Evolutionary conservation across 2,113 vertebrate species (phyloP).

Genomic region (Cichladusa arquata): DNA sequence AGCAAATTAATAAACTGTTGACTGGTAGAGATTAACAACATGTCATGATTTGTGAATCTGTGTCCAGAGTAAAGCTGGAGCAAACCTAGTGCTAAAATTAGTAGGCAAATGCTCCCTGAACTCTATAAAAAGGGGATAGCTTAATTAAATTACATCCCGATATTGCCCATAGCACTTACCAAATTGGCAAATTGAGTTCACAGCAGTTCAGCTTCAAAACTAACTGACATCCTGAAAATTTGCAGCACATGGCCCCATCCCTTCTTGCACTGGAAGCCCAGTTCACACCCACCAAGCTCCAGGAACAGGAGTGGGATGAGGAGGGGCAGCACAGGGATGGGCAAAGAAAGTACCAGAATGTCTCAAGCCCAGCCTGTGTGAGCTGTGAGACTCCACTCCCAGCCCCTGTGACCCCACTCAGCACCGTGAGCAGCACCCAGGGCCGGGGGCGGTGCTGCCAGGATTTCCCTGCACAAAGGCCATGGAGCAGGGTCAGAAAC

Average conservation of each 20-base stretch:
- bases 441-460: neutral
- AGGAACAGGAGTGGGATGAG: neutral
- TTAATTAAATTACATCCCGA: slow-evolving; percentile 65
- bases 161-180: slow-evolving; percentile 61
- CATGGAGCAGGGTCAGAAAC: accelerated
- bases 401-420: neutral
- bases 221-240: slow-evolving; percentile 12
- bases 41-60: slow-evolving; percentile 37
- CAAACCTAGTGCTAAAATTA: slow-evolving; percentile 56
- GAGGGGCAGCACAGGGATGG: neutral
- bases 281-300: neutral
- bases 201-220: slow-evolving; percentile 41
- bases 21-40: slow-evolving; percentile 66
- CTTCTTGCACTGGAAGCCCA: neutral
- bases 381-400: neutral
- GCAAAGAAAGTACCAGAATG: neutral
- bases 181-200: slow-evolving; percentile 61
- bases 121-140: slow-evolving; percentile 58
- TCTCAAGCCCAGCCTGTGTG: accelerated
- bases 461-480: neutral
- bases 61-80: slow-evolving; percentile 27
- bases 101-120: slow-evolving; percentile 55
- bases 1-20: slow-evolving; percentile 68
- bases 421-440: accelerated
- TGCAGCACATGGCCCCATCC: neutral